Evolutionary conservation across 2,888 invertebrate species (phyloP), one percentile per base, ranked within the genome.

Genomic region (Thera obeliscata): DNA sequence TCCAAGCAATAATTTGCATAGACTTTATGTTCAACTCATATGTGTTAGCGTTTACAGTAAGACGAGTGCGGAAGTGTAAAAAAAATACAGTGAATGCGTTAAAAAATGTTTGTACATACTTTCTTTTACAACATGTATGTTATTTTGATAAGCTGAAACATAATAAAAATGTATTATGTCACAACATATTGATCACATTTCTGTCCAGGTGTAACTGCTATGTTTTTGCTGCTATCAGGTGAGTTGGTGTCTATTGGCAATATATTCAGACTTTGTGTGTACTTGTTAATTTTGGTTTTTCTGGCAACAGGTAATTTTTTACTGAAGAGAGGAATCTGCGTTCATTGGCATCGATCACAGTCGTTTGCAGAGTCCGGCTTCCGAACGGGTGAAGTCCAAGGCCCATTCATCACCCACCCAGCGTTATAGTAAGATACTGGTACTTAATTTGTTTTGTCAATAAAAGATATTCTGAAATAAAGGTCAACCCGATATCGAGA

Each of bases 391-490:
- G 73, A 67, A 69, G 58, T 71, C 66, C 36, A 73, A 72, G 76
- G 70, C 74, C 68, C 71, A 63, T 73, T 78, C 80, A 66, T 76
- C 83, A 77, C 74, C 81, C 74, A 75, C 73, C 50, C 90, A 82
- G 76, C 81, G 76, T 91, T 90, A 93, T 91, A 93, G 93, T 93
- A 93, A 93, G 93, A 89, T 73, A 78, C 86, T 84, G 91, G 93
- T 92, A 91, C 87, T 92, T 91, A 87, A 87, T 86, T 88, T 85
- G 87, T 87, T 90, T 85, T 91, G 91, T 91, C 84, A 89, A 87
- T 85, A 88, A 88, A 88, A 88, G 79, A 83, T 78, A 83, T 77
- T 78, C 78, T 73, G 73, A 73, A 84, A 83, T 85, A 84, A 86
- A 87, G 80, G 76, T 80, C 77, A 83, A 79, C 84, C 81, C 79